These are phyloP conservation scores for Meiosimyza platycephala DNA, from an alignment of 2,888 invertebrate genomes.

Conservation along the genomic window DNA sequence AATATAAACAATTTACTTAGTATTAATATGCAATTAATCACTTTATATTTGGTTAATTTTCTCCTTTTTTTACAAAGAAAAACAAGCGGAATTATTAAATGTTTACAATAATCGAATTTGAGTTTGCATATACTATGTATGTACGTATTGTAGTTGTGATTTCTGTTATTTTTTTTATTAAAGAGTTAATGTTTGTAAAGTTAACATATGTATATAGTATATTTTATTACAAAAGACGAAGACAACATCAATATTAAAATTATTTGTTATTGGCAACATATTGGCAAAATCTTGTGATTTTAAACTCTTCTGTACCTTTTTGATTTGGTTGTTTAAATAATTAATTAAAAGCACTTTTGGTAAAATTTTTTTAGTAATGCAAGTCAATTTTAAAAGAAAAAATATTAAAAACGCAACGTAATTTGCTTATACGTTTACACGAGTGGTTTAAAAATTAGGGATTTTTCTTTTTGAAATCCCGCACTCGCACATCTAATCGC, in stretches of 20 bases:
- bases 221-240: conserved; percentile 11
- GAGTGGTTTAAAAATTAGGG: not conserved
- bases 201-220: not conserved
- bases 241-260: conserved; percentile 36
- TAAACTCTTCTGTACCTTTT: conserved; percentile 3
- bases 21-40: conserved; percentile 6
- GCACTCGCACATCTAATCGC: too few species aligned
- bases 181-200: not conserved
- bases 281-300: conserved; percentile 50
- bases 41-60: conserved; percentile 30
- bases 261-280: conserved; percentile 57
- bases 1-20: conserved; percentile 13
- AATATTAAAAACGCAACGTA: too few species aligned
- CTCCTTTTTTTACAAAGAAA: conserved; percentile 14
- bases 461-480: too few species aligned
- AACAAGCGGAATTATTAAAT: not conserved
- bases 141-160: not conserved
- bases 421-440: not conserved
- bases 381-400: conserved; percentile 16
- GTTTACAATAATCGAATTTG: not conserved
- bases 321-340: conserved; percentile 53
- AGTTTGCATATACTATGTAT: not conserved
- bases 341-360: conserved; percentile 65
- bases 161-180: conserved; percentile 7
- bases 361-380: conserved; percentile 46